Evolutionary conservation across 2,113 vertebrate species (phyloP).

Genomic region (Perca schrenkii): DNA sequence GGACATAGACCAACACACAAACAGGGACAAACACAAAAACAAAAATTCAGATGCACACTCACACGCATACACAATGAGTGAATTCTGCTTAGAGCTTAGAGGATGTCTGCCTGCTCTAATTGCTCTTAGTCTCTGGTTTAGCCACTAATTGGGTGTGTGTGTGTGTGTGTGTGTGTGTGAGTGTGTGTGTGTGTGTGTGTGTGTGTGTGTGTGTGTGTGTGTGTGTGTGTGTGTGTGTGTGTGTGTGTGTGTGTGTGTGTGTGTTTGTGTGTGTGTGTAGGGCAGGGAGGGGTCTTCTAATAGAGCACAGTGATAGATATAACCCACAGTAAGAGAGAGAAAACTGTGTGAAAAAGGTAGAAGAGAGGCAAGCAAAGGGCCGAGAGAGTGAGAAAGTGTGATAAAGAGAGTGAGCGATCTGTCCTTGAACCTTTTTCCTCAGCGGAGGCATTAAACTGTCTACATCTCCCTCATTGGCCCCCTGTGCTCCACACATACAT

Average conservation of each 20-base stretch:
- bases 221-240: constrained; percentile 37
- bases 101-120: constrained; percentile 73
- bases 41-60: constrained; percentile 34
- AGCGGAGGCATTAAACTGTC: constrained; percentile 74
- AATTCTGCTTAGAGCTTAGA: constrained; percentile 62
- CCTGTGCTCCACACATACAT: constrained; percentile 47
- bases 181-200: constrained; percentile 29
- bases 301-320: constrained; percentile 71
- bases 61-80: constrained; percentile 19
- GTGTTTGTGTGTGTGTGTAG: constrained; percentile 32
- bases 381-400: constrained; percentile 44
- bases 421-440: constrained; percentile 77
- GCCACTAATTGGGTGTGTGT: constrained; percentile 68
- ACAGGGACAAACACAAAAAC: constrained; percentile 37
- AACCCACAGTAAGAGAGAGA: constrained; percentile 67
- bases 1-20: constrained; percentile 54
- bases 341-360: constrained; percentile 56
- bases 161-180: constrained; percentile 37
- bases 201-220: constrained; percentile 46
- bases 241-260: constrained; percentile 26
- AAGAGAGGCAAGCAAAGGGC: constrained; percentile 27
- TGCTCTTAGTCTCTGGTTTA: constrained; percentile 75
- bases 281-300: constrained; percentile 70
- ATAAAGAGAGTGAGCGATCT: constrained; percentile 64
- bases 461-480: constrained; percentile 58